Conservation (phyloP, 2,797 vertebrate species). For the Melanotaenia maccullochi region DNA sequence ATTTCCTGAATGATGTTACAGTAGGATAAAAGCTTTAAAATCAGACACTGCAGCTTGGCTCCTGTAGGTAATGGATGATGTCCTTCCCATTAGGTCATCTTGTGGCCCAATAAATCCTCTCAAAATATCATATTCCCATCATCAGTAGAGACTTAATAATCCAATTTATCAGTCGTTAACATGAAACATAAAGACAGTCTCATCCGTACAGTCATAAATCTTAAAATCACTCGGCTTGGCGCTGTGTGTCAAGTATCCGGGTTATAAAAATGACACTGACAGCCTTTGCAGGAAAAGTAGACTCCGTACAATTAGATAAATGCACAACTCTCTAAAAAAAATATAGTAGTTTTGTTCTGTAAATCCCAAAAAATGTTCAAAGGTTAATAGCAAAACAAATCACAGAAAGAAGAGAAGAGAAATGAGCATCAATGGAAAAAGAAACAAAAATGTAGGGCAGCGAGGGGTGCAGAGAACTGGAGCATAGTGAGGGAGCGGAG, state of each 20-base stretch:
- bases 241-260: slow-evolving; percentile 37
- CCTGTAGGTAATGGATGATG: slow-evolving; percentile 23
- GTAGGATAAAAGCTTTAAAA: slow-evolving; percentile 22
- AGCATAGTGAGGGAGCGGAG: slow-evolving; percentile 61
- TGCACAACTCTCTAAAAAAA: slow-evolving; percentile 16
- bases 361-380: slow-evolving; percentile 50
- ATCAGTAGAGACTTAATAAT: slow-evolving; percentile 21
- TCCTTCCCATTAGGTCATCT: slow-evolving; percentile 34
- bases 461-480: slow-evolving; percentile 59
- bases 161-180: slow-evolving; percentile 56
- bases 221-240: slow-evolving; percentile 18
- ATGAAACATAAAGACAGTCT: slow-evolving; percentile 40
- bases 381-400: slow-evolving; percentile 25
- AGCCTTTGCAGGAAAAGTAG: slow-evolving; percentile 9
- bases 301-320: slow-evolving; percentile 34
- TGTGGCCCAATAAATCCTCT: slow-evolving; percentile 43
- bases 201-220: slow-evolving; percentile 36
- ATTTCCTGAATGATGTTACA: slow-evolving; percentile 42
- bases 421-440: slow-evolving; percentile 40
- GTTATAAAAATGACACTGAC: slow-evolving; percentile 35
- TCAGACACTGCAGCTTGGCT: slow-evolving; percentile 26
- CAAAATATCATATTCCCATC: slow-evolving; percentile 45
- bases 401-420: slow-evolving; percentile 28
- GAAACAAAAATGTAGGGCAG: slow-evolving; percentile 72
- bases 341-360: slow-evolving; percentile 27